These are phyloP conservation scores for Theodoxus fluviatilis DNA, from an alignment of 2,888 invertebrate genomes.

Conservation along the genomic window DNA sequence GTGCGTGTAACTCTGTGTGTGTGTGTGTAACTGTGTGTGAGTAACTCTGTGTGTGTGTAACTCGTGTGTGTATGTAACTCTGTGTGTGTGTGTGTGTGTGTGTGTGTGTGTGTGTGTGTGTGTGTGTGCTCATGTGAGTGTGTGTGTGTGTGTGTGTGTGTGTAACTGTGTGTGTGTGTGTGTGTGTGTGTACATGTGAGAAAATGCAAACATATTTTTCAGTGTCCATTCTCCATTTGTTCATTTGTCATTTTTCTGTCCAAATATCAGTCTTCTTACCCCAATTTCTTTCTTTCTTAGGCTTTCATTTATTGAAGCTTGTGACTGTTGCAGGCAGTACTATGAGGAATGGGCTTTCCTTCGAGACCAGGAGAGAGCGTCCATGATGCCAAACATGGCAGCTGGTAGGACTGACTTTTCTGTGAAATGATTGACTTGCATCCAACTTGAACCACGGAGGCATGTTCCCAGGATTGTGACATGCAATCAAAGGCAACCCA, in stretches of 20 bases:
- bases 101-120: not conserved
- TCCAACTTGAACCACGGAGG: not conserved
- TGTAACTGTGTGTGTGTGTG: not conserved
- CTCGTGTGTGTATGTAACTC: too few species aligned
- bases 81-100: not conserved
- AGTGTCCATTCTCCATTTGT: not conserved
- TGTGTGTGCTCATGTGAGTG: not conserved
- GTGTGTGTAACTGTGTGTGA: not conserved
- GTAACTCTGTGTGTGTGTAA: not conserved
- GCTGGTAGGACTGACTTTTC: slow-evolving; percentile 72
- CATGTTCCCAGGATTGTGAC: not conserved
- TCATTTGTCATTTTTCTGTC: too few species aligned
- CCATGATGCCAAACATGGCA: slow-evolving; percentile 83
- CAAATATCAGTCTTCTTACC: too few species aligned
- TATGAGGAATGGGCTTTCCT: slow-evolving; percentile 89
- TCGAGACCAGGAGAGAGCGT: slow-evolving; percentile 79
- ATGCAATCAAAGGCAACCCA: not conserved
- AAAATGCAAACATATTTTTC: not conserved
- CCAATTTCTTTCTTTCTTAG: too few species aligned
- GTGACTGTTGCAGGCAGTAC: slow-evolving; percentile 68
- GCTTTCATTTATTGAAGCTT: not conserved
- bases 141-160: not conserved
- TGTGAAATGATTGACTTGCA: not conserved
- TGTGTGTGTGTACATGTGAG: not conserved
- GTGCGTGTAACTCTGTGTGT: too few species aligned